Percentiles rank a stretch among this genome's conserved stretches.
Conservation (phyloP, 2,797 vertebrate species). For the Etheostoma nigrum region DNA sequence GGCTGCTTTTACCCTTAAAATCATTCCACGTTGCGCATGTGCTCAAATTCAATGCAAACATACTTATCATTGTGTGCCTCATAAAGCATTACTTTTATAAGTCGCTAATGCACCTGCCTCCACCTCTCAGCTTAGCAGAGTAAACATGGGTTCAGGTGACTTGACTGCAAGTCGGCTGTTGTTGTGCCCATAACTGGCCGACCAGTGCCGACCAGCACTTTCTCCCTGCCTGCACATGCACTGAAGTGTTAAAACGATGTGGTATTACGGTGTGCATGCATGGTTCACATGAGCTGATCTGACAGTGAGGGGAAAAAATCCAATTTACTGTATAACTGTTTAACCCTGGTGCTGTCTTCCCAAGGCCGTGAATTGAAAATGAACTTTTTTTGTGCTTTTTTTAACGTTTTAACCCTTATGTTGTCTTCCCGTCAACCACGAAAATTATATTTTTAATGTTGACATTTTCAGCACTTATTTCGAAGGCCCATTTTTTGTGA, state of each 20-base stretch:
- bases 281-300: conserved; percentile 39
- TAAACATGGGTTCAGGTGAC: conserved; percentile 63
- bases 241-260: conserved; percentile 58
- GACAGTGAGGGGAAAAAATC: not conserved
- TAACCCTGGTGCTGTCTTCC: too few species aligned
- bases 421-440: too few species aligned
- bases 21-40: conserved; percentile 24
- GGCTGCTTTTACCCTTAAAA: conserved; percentile 35
- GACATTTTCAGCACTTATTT: too few species aligned
- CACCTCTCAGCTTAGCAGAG: conserved; percentile 61
- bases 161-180: conserved; percentile 37
- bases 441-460: too few species aligned
- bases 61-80: conserved; percentile 38
- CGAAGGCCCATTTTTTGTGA: too few species aligned
- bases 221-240: conserved; percentile 33
- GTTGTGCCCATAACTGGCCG: conserved; percentile 37
- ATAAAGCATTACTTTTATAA: conserved; percentile 33
- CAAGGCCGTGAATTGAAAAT: too few species aligned
- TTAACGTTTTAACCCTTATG: too few species aligned
- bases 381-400: too few species aligned
- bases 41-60: conserved; percentile 59
- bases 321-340: too few species aligned
- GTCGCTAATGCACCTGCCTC: conserved; percentile 59
- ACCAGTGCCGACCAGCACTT: conserved; percentile 39
- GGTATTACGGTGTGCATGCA: conserved; percentile 26